phyloP scores from a whole-genome alignment of 2,888 invertebrate species.

The Mechanitis messenoides region DNA sequence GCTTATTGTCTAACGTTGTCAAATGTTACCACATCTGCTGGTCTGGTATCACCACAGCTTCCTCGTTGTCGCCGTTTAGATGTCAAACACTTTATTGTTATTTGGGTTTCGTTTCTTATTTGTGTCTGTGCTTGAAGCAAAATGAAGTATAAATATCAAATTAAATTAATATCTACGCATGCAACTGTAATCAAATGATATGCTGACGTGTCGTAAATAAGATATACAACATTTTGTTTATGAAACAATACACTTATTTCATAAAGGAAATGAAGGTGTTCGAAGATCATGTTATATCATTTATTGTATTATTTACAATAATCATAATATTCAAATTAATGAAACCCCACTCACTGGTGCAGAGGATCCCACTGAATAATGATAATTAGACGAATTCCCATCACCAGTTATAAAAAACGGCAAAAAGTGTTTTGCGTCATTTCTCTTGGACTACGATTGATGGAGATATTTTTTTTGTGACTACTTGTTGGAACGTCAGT shows the following conservation, averaged over 20 bases:
- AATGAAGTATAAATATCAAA: background rate
- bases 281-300: too few species aligned
- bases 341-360: background rate
- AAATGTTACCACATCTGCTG: conserved; percentile 24
- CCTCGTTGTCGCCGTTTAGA: conserved; percentile 19
- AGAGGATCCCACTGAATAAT: conserved; percentile 10
- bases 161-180: background rate
- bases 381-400: conserved; percentile 51
- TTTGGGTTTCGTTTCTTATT: background rate
- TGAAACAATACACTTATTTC: too few species aligned
- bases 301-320: too few species aligned
- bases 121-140: background rate
- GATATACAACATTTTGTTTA: too few species aligned
- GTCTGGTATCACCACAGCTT: conserved; percentile 22
- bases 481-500: conserved; percentile 63
- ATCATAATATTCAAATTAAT: background rate
- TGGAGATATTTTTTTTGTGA: conserved; percentile 56
- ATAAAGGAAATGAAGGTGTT: too few species aligned
- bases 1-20: conserved; percentile 41
- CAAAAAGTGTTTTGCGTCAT: conserved; percentile 65
- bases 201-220: too few species aligned
- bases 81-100: background rate
- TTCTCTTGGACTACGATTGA: conserved; percentile 47
- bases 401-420: conserved; percentile 44
- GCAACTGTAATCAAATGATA: too few species aligned